Conservation (phyloP, 2,797 vertebrate genomes). For the Falco berigora region DNA sequence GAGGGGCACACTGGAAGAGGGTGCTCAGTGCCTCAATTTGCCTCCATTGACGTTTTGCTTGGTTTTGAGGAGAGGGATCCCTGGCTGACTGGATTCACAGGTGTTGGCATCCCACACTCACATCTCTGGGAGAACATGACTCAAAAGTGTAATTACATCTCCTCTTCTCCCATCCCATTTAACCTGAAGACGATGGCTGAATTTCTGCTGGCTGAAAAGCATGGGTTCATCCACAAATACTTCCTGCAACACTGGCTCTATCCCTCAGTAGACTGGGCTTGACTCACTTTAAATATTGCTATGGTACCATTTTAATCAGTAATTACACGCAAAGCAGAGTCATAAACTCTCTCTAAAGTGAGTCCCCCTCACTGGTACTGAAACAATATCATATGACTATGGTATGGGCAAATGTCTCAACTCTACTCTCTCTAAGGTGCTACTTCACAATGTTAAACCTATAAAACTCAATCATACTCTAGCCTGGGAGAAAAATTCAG, state of each 20-base stretch:
- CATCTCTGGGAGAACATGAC: not conserved
- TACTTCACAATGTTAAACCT: conserved; percentile 65
- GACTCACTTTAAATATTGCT: conserved; percentile 19
- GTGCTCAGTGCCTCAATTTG: not conserved
- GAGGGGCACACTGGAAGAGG: not conserved
- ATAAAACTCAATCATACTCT: conserved; percentile 66
- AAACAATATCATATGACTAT: not conserved
- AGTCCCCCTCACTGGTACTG: not conserved
- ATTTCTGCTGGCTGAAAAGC: not conserved
- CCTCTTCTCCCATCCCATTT: not conserved
- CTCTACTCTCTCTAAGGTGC: conserved; percentile 38
- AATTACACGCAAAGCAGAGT: conserved; percentile 22
- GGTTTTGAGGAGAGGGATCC: not conserved
- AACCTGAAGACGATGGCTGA: not conserved
- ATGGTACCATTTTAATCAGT: conserved; percentile 26
- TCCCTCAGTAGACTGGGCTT: not conserved
- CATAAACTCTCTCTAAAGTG: conserved; percentile 17
- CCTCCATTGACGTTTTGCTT: not conserved
- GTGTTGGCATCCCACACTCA: not conserved
- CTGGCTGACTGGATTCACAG: not conserved
- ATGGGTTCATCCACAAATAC: not conserved
- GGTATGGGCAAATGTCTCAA: not conserved
- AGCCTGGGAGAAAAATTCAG: conserved; percentile 61
- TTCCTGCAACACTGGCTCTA: not conserved
- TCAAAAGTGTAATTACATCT: not conserved